Base-by-base conservation (phyloP, 2,797 vertebrate genomes). In the Atherinosoma microstoma region DNA sequence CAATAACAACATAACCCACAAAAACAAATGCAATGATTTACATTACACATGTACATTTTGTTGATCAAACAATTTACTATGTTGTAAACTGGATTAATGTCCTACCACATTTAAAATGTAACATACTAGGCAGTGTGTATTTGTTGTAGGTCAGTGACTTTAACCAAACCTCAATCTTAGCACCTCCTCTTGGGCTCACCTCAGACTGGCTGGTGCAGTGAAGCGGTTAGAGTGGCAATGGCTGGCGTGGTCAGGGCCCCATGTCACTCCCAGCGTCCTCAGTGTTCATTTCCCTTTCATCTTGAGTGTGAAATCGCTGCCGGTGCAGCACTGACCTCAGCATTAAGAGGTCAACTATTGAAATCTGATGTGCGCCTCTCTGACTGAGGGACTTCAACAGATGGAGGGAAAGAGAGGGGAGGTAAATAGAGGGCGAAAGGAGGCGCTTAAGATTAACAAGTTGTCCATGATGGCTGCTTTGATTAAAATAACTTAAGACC, bases 281-380 rank as follows among this genome's bases (percentile, higher is more conserved):
- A 92, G 86, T 93, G 91, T 94, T 95, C 94, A 95, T 95, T 95
- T 95, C 94, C 94, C 94, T 95, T 95, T 95, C 94, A 95, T 95
- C 94, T 95, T 91, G 89, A 92, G 94, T 94, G 94, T 95, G 94
- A 95, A 95, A 95, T 95, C 87, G 93, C 78, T 93, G 94, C 89
- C 91, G 91, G 94, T 94, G 93, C 87, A 87, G 90, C 64, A 54
- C 90, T 95, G 94, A 95, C 94, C 94, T 87, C 85, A 82, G 93
- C 94, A 94, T 95, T 95, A 95, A 94, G 92, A 94, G 95, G 94
- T 95, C 94, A 94, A 92, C 94, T 94, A 94, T 93, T 95, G 94
- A 95, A 95, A 95, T 95, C 93, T 94, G 94, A 95, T 93, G 93
- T 93, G 92, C 71, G 91, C 87, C 92, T 92, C 87, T 93, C 85